Evolutionary conservation across 2,113 vertebrate species (phyloP).

Genomic region (Pitta sordida): DNA sequence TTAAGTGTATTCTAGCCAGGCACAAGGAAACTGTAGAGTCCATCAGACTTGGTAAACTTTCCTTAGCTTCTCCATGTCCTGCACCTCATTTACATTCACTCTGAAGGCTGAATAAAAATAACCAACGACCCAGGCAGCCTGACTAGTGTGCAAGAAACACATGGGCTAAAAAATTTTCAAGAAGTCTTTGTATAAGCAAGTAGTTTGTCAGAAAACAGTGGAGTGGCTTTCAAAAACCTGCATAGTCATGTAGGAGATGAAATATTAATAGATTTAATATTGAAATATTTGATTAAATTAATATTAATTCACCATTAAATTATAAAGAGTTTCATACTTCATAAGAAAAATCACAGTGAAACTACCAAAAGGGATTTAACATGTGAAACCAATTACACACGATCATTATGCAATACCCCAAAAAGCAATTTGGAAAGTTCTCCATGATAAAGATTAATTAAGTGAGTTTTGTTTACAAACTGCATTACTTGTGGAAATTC

Average conservation of each 20-base stretch:
- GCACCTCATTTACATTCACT: constrained; percentile 52
- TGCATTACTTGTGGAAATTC: neutral
- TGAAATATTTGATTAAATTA: constrained; percentile 75
- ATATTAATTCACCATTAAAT: constrained; percentile 71
- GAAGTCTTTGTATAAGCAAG: neutral
- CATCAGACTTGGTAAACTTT: constrained; percentile 51
- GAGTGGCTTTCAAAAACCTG: constrained; percentile 54
- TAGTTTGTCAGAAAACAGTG: constrained; percentile 49
- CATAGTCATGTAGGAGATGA: constrained; percentile 55
- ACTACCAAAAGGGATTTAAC: constrained; percentile 47
- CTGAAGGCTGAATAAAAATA: constrained; percentile 45
- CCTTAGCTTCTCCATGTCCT: neutral
- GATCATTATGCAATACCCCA: constrained; percentile 24
- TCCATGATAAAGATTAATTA: neutral
- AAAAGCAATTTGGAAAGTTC: neutral
- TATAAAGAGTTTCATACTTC: constrained; percentile 73
- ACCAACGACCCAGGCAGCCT: neutral
- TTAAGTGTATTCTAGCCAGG: constrained; percentile 6
- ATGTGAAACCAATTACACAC: constrained; percentile 41
- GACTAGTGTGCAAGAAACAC: neutral
- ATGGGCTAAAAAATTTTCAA: neutral
- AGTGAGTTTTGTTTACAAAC: constrained; percentile 1
- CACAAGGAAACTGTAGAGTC: constrained; percentile 12
- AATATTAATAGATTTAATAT: constrained; percentile 71
- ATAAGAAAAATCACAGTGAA: constrained; percentile 58